Base-by-base conservation (phyloP, 2,113 vertebrate species). In the Cyphomyrus discorhynchus region DNA sequence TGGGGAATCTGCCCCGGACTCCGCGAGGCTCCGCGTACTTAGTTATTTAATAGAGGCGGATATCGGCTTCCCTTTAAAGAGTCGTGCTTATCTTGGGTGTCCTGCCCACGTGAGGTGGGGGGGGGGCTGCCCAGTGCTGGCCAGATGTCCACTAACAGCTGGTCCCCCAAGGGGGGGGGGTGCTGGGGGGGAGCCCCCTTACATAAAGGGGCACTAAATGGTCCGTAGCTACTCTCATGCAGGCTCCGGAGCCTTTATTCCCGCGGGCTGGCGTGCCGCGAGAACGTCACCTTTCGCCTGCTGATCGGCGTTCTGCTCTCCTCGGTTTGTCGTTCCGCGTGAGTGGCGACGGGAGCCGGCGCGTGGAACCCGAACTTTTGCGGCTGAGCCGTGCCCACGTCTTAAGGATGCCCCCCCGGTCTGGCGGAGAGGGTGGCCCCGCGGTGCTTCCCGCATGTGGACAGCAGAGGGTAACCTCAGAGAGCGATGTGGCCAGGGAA, bases 381-480 rank as follows among this genome's bases (percentile, higher is more conserved):
- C 5, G 8, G 47, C 84, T 77, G n/a, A 50, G 62, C 42, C 47
- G 21, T 35, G 10, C 31, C 24, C 17, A 9, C 10, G 62, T 35
- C 11, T 49, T 35, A 42, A 80, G 39, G 49, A 39, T 35, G 85
- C 50, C 9, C 9, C 31, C 31, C 47, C 17, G 4, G 42, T 13
- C 0, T 17, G 27, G 62, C 2, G 86, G 35, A 62, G 3, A 15
- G 56, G 27, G 24, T 13, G 6, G 85, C 85, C 24, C n/a, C 11
- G 13, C 3, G 50, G 27, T 24, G 24, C n/a, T 87, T 90, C 35
- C 49, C 24, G 13, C 15, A 5, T 31, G 31, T 50, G 13, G 42
- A 90, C 87, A 90, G 52, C 87, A 90, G 90, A 90, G 90, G 88
- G 90, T 89, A 86, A 82, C 88, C 52, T 90, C 21, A 47, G 46